Evolutionary conservation across 2,888 invertebrate genomes (phyloP).

Genomic region (Hydraecia micacea): DNA sequence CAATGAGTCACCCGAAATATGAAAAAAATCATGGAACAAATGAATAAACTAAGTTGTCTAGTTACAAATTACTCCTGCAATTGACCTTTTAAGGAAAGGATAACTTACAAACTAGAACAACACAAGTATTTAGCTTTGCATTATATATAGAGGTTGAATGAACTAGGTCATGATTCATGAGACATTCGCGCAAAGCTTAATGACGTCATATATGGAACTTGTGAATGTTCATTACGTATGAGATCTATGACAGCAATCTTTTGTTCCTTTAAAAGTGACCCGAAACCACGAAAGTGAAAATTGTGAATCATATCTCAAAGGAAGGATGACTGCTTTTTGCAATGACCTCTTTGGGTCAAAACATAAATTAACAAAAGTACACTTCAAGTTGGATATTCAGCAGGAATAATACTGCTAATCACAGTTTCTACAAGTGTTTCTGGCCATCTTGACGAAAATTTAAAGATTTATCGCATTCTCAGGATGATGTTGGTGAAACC

Average conservation of each 20-base stretch:
- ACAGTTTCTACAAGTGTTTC: neutral
- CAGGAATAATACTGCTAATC: neutral
- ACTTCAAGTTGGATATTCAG: neutral
- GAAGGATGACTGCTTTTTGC: no score
- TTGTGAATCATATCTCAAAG: slow-evolving; percentile 18
- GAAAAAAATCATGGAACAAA: neutral
- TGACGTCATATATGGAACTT: slow-evolving; percentile 52
- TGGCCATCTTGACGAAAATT: neutral
- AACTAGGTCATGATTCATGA: slow-evolving; percentile 62
- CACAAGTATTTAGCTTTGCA: slow-evolving; percentile 27
- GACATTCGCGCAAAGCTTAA: slow-evolving; percentile 43
- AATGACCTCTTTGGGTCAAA: neutral
- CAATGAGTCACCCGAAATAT: neutral
- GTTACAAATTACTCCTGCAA: neutral
- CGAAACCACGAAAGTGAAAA: slow-evolving; percentile 26
- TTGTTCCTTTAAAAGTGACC: slow-evolving; percentile 7
- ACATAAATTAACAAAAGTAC: neutral
- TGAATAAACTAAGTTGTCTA: neutral
- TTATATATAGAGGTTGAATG: slow-evolving; percentile 47
- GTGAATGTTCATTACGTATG: slow-evolving; percentile 29
- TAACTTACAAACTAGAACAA: slow-evolving; percentile 13
- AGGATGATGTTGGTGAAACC: slow-evolving; percentile 12
- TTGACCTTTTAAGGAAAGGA: slow-evolving; percentile 17
- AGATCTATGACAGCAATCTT: slow-evolving; percentile 25
- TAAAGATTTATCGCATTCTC: neutral